phyloP scores from a whole-genome alignment of 2,113 vertebrate genomes.

The Urocynchramus pylzowi region DNA sequence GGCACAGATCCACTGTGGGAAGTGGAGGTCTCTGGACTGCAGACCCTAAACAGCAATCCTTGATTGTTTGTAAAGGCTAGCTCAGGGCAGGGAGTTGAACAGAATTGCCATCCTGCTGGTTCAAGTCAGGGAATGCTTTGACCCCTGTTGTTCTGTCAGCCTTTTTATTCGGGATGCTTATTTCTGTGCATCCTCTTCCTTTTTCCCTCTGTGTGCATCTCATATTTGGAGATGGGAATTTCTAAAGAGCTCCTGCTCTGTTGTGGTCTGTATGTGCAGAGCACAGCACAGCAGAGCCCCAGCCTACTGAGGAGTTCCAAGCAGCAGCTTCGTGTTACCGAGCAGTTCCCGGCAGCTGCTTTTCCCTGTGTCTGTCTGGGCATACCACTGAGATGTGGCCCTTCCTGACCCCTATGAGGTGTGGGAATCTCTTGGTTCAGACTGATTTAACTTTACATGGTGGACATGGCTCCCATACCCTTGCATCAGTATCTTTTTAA shows the following conservation, averaged over 20 bases:
- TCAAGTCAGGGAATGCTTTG: neutral
- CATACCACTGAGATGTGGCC: neutral
- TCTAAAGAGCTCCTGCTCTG: neutral
- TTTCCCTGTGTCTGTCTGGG: neutral
- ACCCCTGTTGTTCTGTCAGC: neutral
- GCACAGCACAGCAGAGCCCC: neutral
- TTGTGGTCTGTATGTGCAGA: neutral
- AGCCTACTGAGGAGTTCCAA: neutral
- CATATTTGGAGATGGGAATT: neutral
- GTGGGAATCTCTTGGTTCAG: neutral
- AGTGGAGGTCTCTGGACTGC: neutral
- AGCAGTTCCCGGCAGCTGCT: neutral
- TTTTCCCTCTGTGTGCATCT: neutral
- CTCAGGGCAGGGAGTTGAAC: neutral
- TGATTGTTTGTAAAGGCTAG: neutral
- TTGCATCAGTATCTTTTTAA: neutral
- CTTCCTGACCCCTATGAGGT: neutral
- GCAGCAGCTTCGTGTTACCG: neutral
- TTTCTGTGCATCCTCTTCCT: neutral
- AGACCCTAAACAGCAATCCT: fast-evolving
- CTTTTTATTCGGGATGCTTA: neutral
- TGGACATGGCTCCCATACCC: neutral
- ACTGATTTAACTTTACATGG: neutral
- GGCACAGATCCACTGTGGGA: neutral
- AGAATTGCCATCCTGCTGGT: neutral